These are phyloP conservation scores for Calidris pygmaea DNA, from an alignment of 2,113 vertebrate genomes.

Conservation along the genomic window DNA sequence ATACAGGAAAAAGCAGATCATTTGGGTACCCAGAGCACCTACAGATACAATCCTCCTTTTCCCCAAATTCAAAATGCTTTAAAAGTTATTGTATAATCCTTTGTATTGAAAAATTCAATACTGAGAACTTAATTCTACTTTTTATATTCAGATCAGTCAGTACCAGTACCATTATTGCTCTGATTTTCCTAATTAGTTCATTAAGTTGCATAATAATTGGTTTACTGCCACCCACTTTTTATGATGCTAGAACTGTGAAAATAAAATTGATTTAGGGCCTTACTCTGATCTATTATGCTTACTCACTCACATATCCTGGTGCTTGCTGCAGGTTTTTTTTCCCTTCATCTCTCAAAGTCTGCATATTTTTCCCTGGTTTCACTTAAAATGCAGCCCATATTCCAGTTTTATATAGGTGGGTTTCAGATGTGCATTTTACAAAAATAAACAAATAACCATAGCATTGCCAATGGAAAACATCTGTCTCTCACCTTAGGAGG, in stretches of 20 bases:
- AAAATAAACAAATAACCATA: constrained; percentile 56
- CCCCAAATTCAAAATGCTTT: constrained; percentile 26
- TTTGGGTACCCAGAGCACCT: not conserved
- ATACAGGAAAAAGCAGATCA: not conserved
- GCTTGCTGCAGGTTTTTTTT: constrained; percentile 66
- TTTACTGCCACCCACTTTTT: constrained; percentile 82
- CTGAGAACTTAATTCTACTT: constrained; percentile 77
- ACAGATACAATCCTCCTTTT: not conserved
- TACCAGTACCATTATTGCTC: constrained; percentile 79
- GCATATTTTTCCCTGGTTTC: constrained; percentile 43
- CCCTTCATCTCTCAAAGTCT: constrained; percentile 16
- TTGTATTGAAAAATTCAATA: constrained; percentile 60
- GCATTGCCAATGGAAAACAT: constrained; percentile 60
- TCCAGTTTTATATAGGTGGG: constrained; percentile 71
- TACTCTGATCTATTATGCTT: constrained; percentile 77
- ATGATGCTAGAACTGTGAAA: constrained; percentile 75
- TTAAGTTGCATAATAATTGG: constrained; percentile 85
- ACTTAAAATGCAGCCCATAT: constrained; percentile 62
- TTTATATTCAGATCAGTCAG: constrained; percentile 83
- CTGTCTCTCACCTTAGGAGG: constrained; percentile 76
- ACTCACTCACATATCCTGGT: constrained; percentile 69
- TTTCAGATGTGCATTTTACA: constrained; percentile 60
- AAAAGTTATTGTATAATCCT: constrained; percentile 47
- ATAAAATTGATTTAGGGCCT: constrained; percentile 82
- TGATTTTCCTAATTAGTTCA: constrained; percentile 85